Percentiles rank a stretch among this genome's conserved stretches.
Conservation (phyloP, 2,113 vertebrate genomes). For the Eclectus roratus region DNA sequence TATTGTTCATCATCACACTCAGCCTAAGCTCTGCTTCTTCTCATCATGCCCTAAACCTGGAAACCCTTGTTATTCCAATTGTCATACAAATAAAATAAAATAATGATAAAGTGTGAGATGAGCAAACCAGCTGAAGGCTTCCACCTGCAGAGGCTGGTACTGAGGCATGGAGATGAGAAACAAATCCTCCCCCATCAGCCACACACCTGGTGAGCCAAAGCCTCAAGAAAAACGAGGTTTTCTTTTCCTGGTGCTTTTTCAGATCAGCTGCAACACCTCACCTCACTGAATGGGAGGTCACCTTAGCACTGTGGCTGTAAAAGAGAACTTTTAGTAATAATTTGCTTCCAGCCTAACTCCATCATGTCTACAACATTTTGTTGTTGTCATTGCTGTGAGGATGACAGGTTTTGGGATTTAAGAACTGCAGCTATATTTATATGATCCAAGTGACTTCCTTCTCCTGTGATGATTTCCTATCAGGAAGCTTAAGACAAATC, state of each 20-base stretch:
- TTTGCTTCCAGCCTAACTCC: background rate
- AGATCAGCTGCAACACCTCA: background rate
- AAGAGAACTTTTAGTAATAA: background rate
- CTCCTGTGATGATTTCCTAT: background rate
- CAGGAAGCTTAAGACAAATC: background rate
- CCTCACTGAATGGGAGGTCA: background rate
- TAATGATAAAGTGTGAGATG: background rate
- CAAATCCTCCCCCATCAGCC: background rate
- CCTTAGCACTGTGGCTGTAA: background rate
- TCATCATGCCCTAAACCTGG: background rate
- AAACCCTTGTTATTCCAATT: background rate
- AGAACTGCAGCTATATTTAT: background rate
- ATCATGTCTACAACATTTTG: background rate
- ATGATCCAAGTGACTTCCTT: background rate
- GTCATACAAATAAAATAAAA: background rate
- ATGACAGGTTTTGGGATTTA: background rate
- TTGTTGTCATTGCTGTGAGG: background rate
- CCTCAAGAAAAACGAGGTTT: background rate
- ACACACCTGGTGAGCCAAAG: background rate
- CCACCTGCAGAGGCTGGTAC: background rate
- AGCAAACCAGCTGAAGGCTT: background rate
- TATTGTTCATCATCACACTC: background rate
- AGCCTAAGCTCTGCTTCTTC: background rate
- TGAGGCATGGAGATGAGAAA: background rate
- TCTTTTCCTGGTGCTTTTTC: background rate